Evolutionary conservation across 2,113 vertebrate genomes (phyloP), one percentile per base, ranked within the genome.

Genomic region (Salvator merianae): DNA sequence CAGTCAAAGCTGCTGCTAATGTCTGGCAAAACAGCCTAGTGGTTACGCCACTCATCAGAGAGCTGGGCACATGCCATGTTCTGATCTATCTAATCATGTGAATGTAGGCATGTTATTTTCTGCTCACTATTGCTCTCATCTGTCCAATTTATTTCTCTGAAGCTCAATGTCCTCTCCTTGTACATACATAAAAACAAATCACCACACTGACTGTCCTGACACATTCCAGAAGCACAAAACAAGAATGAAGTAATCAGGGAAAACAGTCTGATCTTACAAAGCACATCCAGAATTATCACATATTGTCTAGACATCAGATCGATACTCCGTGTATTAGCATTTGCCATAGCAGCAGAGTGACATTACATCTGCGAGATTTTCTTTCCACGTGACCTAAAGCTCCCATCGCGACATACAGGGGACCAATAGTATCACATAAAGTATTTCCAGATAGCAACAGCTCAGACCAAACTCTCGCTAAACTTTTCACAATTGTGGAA

Each of bases 11-110:
- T 74, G 81, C 13, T 74, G 28, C 63, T 73, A 86, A 84, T 68
- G 84, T 86, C 75, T 89, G 86, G 38, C 68, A 83, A 87, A 91
- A 76, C 73, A 81, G 40, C 79, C 91, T 70, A 28, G 55, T 70
- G 85, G 74, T 36, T 70, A 36, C 36, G 90, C 53, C 62, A 71
- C 36, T 91, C 89, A 73, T 78, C 86, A 90, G 88, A 59, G 66
- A 90, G 32, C 38, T 47, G 86, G 85, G 84, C 84, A n/a, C 30
- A 38, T n/a, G 26, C 14, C 47, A 73, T 34, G 75, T 73, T 81
- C 13, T 76, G 70, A 28, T 26, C 32, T 80, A n/a, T 26, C 32
- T 80, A 38, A 7, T 5, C 55, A 1, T 32, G 10, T 22, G 79
- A 0, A 1, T 5, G 3, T 7, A 1, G 50, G 68, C 30, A 32